Evolutionary conservation across 2,113 vertebrate genomes (phyloP), one percentile per base, ranked within the genome.

Genomic region (Terrapene triunguis): DNA sequence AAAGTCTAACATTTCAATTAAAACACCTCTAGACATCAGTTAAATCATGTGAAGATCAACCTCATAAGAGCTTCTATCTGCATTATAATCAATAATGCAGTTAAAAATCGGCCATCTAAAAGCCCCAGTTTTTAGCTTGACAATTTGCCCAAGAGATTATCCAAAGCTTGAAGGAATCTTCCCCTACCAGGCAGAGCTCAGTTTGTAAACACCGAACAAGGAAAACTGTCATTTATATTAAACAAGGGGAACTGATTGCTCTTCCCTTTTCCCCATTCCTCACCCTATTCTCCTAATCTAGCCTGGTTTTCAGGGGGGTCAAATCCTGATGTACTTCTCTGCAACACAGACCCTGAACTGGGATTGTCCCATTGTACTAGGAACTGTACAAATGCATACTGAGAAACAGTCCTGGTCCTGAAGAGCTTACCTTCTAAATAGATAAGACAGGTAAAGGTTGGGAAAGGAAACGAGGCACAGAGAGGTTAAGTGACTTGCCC

Each of bases 21-120:
- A 97, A 98, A 94, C 89, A 97, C 94, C 84, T 97, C 88, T 92
- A 94, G 85, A 82, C 95, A 94, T 96, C 95, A 97, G 87, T 96
- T 98, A 98, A 98, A 96, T 96, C 90, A 95, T 93, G 95, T 86
- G 93, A 98, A 96, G 94, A 97, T 96, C 96, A 97, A 38, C 84
- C 72, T 95, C 84, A 91, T 93, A 97, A 72, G 85, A 53, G 8
- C 53, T 97, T 94, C 96, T 95, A 92, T 95, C 88, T 85, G 89
- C 90, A 57, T 93, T 98, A 94, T 98, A 97, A 97, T 95, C 95
- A 95, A 95, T 98, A 98, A 47, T 89, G 88, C 80, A 93, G 84
- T 97, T 98, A 97, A 97, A 54, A 97, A 97, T 96, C 88, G 91
- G 35, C 88, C 76, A 84, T 97, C 95, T 95, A 96, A 93, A 97